Percentiles rank a stretch among this genome's conserved stretches.
These are phyloP conservation scores for Trissolcus basalis DNA, from an alignment of 1,140 invertebrate species.

Conservation along the genomic window DNA sequence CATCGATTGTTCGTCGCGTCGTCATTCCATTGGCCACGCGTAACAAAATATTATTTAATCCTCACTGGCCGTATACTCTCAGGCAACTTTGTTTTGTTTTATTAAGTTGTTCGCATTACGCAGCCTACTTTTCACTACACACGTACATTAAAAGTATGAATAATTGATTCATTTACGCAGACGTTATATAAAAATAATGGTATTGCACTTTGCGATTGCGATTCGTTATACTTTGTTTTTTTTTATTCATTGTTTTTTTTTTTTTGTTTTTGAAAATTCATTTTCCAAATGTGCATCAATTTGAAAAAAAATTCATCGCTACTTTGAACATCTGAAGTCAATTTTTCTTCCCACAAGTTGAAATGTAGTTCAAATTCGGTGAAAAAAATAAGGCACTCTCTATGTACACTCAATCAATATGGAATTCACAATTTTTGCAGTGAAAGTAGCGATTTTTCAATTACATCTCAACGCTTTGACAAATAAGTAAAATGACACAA, in stretches of 20 bases:
- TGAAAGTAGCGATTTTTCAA: constrained; percentile 1
- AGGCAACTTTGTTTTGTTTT: neutral
- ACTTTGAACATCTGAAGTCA: constrained; percentile 3
- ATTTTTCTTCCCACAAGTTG: constrained; percentile 8
- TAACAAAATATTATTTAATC: constrained; percentile 74
- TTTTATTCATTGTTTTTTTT: constrained; percentile 4
- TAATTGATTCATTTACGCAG: constrained; percentile 29
- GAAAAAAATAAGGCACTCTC: constrained; percentile 29
- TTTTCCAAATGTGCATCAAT: constrained; percentile 8
- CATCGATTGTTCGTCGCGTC: constrained; percentile 29
- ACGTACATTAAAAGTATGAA: constrained; percentile 13
- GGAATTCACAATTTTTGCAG: constrained; percentile 6
- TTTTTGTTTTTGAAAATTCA: constrained; percentile 28
- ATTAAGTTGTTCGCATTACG: constrained; percentile 22
- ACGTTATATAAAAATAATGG: constrained; percentile 32
- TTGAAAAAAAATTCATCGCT: constrained; percentile 4
- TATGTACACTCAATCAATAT: constrained; percentile 38
- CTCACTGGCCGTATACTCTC: constrained; percentile 67
- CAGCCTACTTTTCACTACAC: constrained; percentile 42
- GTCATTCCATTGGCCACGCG: constrained; percentile 21
- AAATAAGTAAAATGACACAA: constrained; percentile 16
- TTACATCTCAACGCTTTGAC: neutral
- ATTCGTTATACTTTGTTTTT: too few relatives aligned
- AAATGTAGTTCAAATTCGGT: neutral
- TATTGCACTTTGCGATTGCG: constrained; percentile 44